These are phyloP conservation scores for Dorcus parallelipipedus DNA, from an alignment of 2,888 invertebrate genomes.

Conservation along the genomic window DNA sequence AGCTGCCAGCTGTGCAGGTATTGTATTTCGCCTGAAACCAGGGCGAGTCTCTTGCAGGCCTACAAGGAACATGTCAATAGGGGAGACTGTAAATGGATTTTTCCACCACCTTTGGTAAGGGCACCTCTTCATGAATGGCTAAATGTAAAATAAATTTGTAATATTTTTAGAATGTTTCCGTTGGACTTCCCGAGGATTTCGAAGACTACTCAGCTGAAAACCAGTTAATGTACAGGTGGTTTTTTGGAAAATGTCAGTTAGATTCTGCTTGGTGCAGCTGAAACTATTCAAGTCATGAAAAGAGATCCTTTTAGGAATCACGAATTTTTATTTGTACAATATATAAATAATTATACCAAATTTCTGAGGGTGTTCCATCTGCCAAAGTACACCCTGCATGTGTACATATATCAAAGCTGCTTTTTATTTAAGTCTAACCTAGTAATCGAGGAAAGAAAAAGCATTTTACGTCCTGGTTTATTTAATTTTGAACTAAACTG, in stretches of 20 bases:
- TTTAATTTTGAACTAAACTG: no score
- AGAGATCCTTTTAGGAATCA: no score
- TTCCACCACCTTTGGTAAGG: slow-evolving; percentile 68
- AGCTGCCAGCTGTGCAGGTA: slow-evolving; percentile 76
- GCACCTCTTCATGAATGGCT: slow-evolving; percentile 5
- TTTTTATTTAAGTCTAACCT: no score
- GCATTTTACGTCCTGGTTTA: no score
- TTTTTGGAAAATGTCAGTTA: slow-evolving; percentile 79
- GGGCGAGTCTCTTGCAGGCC: slow-evolving; percentile 61
- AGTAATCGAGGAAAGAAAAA: no score
- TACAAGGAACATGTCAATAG: slow-evolving; percentile 78
- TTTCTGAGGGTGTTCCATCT: no score
- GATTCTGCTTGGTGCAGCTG: slow-evolving; percentile 74
- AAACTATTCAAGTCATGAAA: background rate
- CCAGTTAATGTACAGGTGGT: slow-evolving; percentile 78
- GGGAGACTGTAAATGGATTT: slow-evolving; percentile 76
- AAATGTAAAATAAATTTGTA: slow-evolving; percentile 28
- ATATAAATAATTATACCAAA: no score
- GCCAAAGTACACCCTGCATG: no score
- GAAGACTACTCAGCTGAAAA: slow-evolving; percentile 64
- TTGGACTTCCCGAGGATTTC: slow-evolving; percentile 48
- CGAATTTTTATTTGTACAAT: no score
- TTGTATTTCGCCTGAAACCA: slow-evolving; percentile 65
- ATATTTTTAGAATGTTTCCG: slow-evolving; percentile 33
- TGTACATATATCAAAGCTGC: no score